Percentiles rank a stretch among this genome's conserved stretches.
phyloP scores from a whole-genome alignment of 2,888 invertebrate species.

The Chydorus sphaericus region DNA sequence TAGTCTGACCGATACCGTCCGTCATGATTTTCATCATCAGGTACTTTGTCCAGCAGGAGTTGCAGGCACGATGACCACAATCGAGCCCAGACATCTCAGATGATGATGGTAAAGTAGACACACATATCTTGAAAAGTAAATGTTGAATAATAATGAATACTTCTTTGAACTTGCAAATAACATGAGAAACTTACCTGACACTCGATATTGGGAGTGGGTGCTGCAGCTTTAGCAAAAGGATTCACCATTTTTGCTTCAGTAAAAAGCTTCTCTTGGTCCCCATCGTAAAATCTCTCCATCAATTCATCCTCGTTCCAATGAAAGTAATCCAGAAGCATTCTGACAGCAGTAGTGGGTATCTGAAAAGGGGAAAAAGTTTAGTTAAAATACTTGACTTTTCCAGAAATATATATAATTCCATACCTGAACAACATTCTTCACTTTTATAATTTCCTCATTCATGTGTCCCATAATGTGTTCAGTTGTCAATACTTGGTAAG shows the following conservation, averaged over 20 bases:
- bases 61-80: constrained; percentile 93
- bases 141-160: background rate
- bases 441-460: constrained; percentile 93
- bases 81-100: constrained; percentile 79
- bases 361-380: constrained; percentile 30
- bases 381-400: background rate
- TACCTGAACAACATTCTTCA: constrained; percentile 89
- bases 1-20: constrained; percentile 90
- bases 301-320: constrained; percentile 99
- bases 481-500: constrained; percentile 82
- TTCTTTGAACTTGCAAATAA: background rate
- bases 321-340: constrained; percentile 92
- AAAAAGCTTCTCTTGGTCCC: constrained; percentile 86
- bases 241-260: constrained; percentile 87
- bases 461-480: constrained; percentile 95
- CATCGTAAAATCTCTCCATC: constrained; percentile 92
- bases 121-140: constrained; percentile 14
- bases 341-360: constrained; percentile 74
- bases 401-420: constrained; percentile 19
- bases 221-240: constrained; percentile 51
- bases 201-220: background rate
- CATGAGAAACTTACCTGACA: background rate
- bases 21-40: constrained; percentile 96
- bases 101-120: constrained; percentile 3
- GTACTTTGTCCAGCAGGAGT: constrained; percentile 91